These are phyloP conservation scores for Metaphire vulgaris DNA, from an alignment of 1,140 invertebrate genomes.

Conservation along the genomic window DNA sequence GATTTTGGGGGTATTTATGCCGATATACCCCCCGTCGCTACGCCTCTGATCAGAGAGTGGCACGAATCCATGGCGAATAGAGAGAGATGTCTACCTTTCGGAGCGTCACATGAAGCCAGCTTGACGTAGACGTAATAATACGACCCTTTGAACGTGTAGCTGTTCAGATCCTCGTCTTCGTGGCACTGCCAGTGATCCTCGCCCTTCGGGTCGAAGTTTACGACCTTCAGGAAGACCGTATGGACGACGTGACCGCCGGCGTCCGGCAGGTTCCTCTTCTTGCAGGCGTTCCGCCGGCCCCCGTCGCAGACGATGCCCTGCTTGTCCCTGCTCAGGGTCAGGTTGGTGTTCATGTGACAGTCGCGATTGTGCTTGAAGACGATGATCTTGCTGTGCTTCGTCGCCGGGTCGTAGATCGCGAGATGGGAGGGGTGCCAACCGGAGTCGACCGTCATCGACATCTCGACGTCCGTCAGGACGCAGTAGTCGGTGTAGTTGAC, in stretches of 20 bases:
- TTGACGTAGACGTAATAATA: slow-evolving; percentile 31
- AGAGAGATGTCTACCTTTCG: too few species aligned
- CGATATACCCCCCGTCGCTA: too few species aligned
- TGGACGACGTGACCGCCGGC: background rate
- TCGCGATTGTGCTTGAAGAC: slow-evolving; percentile 3
- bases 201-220: slow-evolving; percentile 26
- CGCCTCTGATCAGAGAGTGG: too few species aligned
- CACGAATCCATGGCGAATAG: too few species aligned
- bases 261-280: slow-evolving; percentile 14
- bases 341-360: slow-evolving; percentile 24
- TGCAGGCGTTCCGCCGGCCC: slow-evolving; percentile 23
- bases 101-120: slow-evolving; percentile 14
- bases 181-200: slow-evolving; percentile 16
- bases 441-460: slow-evolving; percentile 10
- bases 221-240: slow-evolving; percentile 20
- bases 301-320: slow-evolving; percentile 28
- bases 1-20: too few species aligned
- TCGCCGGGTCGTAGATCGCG: slow-evolving; percentile 12
- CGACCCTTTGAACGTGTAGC: slow-evolving; percentile 26
- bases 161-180: background rate
- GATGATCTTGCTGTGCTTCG: slow-evolving; percentile 10
- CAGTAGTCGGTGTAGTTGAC: slow-evolving; percentile 26
- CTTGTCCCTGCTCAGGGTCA: slow-evolving; percentile 22
- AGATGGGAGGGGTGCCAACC: slow-evolving; percentile 28
- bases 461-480: slow-evolving; percentile 27